Base-by-base conservation (phyloP, 2,797 vertebrate species). In the Falco cherrug region DNA sequence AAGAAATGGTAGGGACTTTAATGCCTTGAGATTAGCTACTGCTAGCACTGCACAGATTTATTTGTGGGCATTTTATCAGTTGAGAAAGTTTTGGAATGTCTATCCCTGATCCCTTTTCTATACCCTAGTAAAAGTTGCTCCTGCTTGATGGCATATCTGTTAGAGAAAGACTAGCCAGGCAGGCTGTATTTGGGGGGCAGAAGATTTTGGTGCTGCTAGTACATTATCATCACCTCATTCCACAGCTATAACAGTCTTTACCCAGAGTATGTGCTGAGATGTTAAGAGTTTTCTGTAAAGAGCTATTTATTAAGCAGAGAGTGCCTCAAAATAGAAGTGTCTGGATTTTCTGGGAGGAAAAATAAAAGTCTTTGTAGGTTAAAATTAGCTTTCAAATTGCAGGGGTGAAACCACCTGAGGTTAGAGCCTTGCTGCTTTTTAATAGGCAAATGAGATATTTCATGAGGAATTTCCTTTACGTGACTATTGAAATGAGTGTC, bases 401-500 rank as follows among this genome's bases (percentile, higher is more conserved):
- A 80, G 37, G 45, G 59, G 53, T 73, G 63, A 96, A 71, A 33
- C 56, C 65, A 73, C 85, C 80, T 18, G 50, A 93, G 94, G 77
- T 69, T 94, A 85, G 13, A 35, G 54, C 71, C 92, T 61, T 61
- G 53, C 41, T 26, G 92, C n/a, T 56, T 89, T 93, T 96, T 94
- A 90, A 75, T 59, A 90, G 84, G 94, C 65, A 96, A 93, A 97
- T 74, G 77, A 96, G 88, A 29, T 74, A 35, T 89, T 97, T 96
- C 70, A 73, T 37, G 51, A 93, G 88, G 84, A 95, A 88, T 90
- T 93, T 87, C 79, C 95, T 91, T 79, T 94, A 78, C 31, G 2
- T 80, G 92, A 60, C 88, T 94, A 39, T 61, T 86, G 83, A 97
- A 96, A 91, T 33, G 64, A 96, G 83, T 68, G 56, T 64, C 11